These are phyloP conservation scores for Elephantulus edwardii DNA, from an alignment of 2,113 vertebrate genomes.

Conservation along the genomic window DNA sequence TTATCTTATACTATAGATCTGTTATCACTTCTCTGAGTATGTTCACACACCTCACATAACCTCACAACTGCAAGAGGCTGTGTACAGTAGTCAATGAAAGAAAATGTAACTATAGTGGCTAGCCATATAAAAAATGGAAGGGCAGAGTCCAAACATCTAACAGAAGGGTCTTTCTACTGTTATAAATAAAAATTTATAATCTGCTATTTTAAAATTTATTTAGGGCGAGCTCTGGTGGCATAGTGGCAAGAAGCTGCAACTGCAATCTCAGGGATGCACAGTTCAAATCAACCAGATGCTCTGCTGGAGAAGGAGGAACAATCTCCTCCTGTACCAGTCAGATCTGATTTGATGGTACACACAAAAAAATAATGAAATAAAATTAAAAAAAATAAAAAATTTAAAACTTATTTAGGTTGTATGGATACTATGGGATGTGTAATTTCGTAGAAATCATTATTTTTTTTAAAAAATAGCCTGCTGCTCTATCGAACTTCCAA, in stretches of 20 bases:
- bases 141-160: neutral
- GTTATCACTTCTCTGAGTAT: neutral
- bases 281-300: too few relatives aligned
- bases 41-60: neutral
- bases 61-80: neutral
- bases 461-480: constrained; percentile 21
- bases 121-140: neutral
- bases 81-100: neutral
- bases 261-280: too few relatives aligned
- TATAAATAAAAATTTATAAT: neutral
- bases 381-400: too few relatives aligned
- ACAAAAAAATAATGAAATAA: too few relatives aligned
- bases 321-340: too few relatives aligned
- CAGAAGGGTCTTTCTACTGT: neutral
- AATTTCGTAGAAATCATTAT: constrained; percentile 18
- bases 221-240: too few relatives aligned
- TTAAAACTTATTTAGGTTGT: too few relatives aligned
- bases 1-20: neutral
- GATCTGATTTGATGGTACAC: too few relatives aligned
- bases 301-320: too few relatives aligned
- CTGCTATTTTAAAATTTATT: neutral
- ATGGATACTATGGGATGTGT: neutral
- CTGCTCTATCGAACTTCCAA: neutral
- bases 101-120: neutral
- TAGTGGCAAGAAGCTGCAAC: too few relatives aligned